Evolutionary conservation across 2,888 invertebrate genomes (phyloP), one percentile per base, ranked within the genome.

Genomic region (Tryphoninae sp.): DNA sequence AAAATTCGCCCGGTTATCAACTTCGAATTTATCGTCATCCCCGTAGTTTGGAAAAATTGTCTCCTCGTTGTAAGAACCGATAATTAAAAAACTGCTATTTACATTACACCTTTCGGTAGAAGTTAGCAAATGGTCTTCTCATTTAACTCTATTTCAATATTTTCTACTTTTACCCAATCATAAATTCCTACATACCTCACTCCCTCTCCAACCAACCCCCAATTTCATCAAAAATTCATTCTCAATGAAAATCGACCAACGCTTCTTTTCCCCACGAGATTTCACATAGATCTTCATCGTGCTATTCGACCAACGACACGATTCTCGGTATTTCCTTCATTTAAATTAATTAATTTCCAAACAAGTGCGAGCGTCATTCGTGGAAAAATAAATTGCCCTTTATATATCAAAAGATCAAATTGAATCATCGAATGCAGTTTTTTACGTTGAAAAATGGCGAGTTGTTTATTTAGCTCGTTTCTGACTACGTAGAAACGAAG

Each of bases 221-320:
- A 69, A 69, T 67, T 69, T 69, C 19, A 75, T 58, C 22, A 16
- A 11, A 19, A 53, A 22, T 80, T 69, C 68, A 59, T 55, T 69
- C 55, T 69, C 64, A 11, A 19, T 16, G n/a, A 49, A 42, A 65
- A 68, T 58, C 69, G 49, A 65, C 62, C 26, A 26, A 16, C 45
- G 26, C 26, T 7, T 33, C 53, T 4, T 40, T 4, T 62, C 55
- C 55, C 58, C 26, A 55, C 45, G 33, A 45, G 16, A 45, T 58
- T 16, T 64, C 58, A 26, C 23, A 3, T 19, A 19, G 19, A 19
- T 19, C 1, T 16, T 40, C 40, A 49, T 42, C 49, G 13, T 23
- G 19, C 4, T 11, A 23, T 40, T 49, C 19, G 13, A n/a, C 6
- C 65, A 13, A 3, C 13, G 22, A n/a, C 6, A 19, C 59, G 4